A percentile compares a stretch with the other conserved stretches of the same genome.
phyloP scores from a whole-genome alignment of 2,797 vertebrate genomes.

The Psittacula echo region DNA sequence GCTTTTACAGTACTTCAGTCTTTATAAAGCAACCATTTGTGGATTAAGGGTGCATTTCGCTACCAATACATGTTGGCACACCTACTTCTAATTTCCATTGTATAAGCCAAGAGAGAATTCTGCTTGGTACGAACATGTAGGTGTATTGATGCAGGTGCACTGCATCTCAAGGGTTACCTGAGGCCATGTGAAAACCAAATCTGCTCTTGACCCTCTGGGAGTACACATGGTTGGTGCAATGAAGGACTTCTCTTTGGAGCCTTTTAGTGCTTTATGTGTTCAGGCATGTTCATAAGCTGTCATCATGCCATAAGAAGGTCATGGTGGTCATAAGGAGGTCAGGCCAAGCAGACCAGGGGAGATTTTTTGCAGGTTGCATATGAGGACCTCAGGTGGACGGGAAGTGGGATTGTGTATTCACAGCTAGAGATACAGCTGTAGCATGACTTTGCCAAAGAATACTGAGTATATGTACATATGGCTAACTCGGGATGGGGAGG shows the following conservation, averaged over 20 bases:
- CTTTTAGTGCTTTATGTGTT: not conserved
- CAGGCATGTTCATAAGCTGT: not conserved
- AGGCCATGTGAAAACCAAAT: not conserved
- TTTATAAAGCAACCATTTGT: constrained; percentile 50
- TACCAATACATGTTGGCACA: constrained; percentile 20
- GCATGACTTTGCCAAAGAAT: not conserved
- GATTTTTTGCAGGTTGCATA: not conserved
- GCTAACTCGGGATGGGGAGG: rapidly evolving
- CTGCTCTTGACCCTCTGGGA: not conserved
- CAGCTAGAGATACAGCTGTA: not conserved
- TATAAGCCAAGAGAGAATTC: constrained; percentile 10
- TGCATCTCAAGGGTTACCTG: constrained; percentile 16
- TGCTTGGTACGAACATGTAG: constrained; percentile 13
- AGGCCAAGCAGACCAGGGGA: not conserved
- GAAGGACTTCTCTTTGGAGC: not conserved
- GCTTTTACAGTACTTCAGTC: constrained; percentile 37
- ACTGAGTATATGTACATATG: not conserved
- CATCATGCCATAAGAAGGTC: not conserved
- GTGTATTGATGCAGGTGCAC: constrained; percentile 35
- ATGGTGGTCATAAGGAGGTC: not conserved
- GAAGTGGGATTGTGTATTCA: not conserved
- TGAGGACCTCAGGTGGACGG: not conserved
- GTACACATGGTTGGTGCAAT: not conserved
- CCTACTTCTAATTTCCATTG: constrained; percentile 39
- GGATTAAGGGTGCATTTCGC: constrained; percentile 58